Evolutionary conservation across 2,113 vertebrate species (phyloP).

Genomic region (Xenopus tropicalis): DNA sequence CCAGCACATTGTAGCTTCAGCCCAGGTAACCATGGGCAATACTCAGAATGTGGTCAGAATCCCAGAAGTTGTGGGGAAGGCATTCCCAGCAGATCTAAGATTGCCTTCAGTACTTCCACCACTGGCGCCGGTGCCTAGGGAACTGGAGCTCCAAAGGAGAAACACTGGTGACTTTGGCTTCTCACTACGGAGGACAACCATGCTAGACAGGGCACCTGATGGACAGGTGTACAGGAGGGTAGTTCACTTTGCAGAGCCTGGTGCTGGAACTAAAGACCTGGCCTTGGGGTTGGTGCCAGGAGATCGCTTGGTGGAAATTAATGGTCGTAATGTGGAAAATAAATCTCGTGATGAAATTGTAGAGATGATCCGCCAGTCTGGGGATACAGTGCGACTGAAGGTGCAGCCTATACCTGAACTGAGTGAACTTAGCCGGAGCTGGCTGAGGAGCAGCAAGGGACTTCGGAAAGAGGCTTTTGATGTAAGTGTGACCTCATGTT

Average conservation of each 20-base stretch:
- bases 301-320: slow-evolving; percentile 91
- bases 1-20: slow-evolving; percentile 52
- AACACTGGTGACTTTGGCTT: slow-evolving; percentile 95
- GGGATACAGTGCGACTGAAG: slow-evolving; percentile 84
- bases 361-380: slow-evolving; percentile 96
- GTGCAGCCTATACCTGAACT: slow-evolving; percentile 95
- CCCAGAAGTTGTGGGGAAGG: slow-evolving; percentile 76
- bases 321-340: slow-evolving; percentile 85
- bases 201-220: slow-evolving; percentile 80
- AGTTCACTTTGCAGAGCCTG: slow-evolving; percentile 93
- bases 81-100: slow-evolving; percentile 74
- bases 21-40: slow-evolving; percentile 36
- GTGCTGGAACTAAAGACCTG: slow-evolving; percentile 81
- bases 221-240: slow-evolving; percentile 78
- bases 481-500: slow-evolving; percentile 69
- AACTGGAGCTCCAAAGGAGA: slow-evolving; percentile 84
- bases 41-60: slow-evolving; percentile 51
- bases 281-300: slow-evolving; percentile 88
- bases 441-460: slow-evolving; percentile 75
- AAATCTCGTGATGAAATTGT: slow-evolving; percentile 93
- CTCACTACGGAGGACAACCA: slow-evolving; percentile 86
- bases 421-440: slow-evolving; percentile 87
- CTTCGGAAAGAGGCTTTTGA: slow-evolving; percentile 63
- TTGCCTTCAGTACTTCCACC: slow-evolving; percentile 73
- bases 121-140: slow-evolving; percentile 66